Conservation (phyloP, 2,113 vertebrate genomes). For the Corythornis vintsioides region DNA sequence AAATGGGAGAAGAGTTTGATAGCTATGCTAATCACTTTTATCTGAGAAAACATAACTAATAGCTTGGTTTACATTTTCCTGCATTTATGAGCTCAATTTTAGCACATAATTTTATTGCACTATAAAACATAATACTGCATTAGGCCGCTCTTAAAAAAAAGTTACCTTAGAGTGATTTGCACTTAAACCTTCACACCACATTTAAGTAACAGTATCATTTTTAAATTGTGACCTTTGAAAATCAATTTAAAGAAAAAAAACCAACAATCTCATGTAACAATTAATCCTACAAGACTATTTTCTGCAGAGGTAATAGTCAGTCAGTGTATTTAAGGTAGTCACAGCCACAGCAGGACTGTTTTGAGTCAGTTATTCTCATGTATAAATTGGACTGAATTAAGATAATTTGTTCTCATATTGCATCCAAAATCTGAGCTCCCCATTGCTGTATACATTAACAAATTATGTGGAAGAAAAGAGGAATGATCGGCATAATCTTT, state of each 20-base stretch:
- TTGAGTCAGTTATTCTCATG: constrained; percentile 47
- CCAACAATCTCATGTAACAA: constrained; percentile 64
- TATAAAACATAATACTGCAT: constrained; percentile 87
- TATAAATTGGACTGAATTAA: constrained; percentile 65
- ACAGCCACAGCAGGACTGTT: constrained; percentile 67
- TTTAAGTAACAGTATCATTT: constrained; percentile 76
- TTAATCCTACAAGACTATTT: constrained; percentile 64
- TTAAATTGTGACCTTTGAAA: constrained; percentile 70
- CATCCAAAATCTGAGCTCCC: constrained; percentile 12
- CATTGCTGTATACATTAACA: not conserved
- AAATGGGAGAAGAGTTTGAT: constrained; percentile 85
- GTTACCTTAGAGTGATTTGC: constrained; percentile 81
- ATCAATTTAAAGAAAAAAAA: constrained; percentile 17
- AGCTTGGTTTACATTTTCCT: constrained; percentile 86
- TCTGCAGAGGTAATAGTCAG: constrained; percentile 65
- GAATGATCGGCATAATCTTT: not conserved
- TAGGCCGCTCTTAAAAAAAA: constrained; percentile 74
- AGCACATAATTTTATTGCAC: constrained; percentile 86
- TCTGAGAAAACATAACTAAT: constrained; percentile 89
- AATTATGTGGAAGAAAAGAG: constrained; percentile 11
- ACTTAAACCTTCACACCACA: constrained; percentile 73
- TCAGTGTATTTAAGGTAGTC: constrained; percentile 54
- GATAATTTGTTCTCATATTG: constrained; percentile 21
- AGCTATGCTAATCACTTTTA: constrained; percentile 89
- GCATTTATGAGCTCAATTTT: constrained; percentile 87